Base-by-base conservation (phyloP, 2,113 vertebrate species). In the Gasterosteus aculeatus region DNA sequence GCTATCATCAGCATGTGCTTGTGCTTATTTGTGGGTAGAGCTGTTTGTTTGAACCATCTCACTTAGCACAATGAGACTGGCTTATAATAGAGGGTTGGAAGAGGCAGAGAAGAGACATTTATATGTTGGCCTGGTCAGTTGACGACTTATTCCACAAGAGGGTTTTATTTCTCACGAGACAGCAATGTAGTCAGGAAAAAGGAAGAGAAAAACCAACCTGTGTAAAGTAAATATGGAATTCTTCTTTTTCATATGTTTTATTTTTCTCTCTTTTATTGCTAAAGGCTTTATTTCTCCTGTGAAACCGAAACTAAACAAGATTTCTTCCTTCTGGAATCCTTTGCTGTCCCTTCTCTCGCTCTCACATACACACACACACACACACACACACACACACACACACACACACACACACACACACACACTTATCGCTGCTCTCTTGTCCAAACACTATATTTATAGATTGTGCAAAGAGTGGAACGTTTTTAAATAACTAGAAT, bases 261-360 rank as follows among this genome's bases (percentile, higher is more conserved):
- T 54, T 12, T 26, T 59, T 69, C 16, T 26, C n/a, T 49, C 4
- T 51, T 15, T 61, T 53, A n/a, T 39, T 72, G n/a, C 35, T 66
- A 33, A 12, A 63, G 47, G 51, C 22, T 47, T 31, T 38, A 39
- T 57, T 68, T 6, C 51, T 66, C 70, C 69, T 67, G 44, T 49
- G 54, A 77, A 81, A 85, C 58, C 51, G 76, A 81, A 88, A 86
- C 73, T 77, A 77, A 89, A 82, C 72, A 90, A 78, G 81, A 91
- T 77, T 81, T 91, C 79, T 72, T 51, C 72, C 7, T 78, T 35
- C 54, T 60, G 58, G 60, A 76, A 77, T 85, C 88, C 89, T 90
- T 87, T 88, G 68, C 77, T 85, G 80, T 72, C 75, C 69, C 44
- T 67, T 31, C 39, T 38, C 73, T 67, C 59, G 46, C 41, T 29